Evolutionary conservation across 2,113 vertebrate genomes (phyloP), one percentile per base, ranked within the genome.

Genomic region (Clarias gariepinus): DNA sequence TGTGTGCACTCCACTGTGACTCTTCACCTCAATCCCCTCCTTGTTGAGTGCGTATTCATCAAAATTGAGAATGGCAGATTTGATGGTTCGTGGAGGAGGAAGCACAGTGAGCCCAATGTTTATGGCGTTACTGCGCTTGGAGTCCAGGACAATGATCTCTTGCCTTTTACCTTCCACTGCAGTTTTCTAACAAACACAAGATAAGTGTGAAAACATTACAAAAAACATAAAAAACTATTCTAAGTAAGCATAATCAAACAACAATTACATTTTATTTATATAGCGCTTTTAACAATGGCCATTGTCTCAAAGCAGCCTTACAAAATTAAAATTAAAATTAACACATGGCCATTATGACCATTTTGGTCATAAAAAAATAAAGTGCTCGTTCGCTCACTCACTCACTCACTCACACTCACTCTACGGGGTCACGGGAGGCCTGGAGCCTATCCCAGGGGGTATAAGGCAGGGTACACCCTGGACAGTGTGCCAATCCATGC

Each of bases 1-100:
- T 83, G 19, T 11, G 21, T 68, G 60, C 12, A 30, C 8, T 1
- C 0, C 23, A 73, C 28, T 80, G 3, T 61, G 11, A 41, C 19
- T 30, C 16, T 8, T 95, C 93, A 99, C 98, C 97, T 99, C 98
- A 53, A 99, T 99, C 91, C 98, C 98, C 95, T 99, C 98, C 93
- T 99, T 99, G 94, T 98, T 99, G 92, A 99, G 96, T 36, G 98
- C 98, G 64, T 99, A 99, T 92, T 99, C 98, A 0, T 99, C 98
- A 25, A 99, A 99, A 94, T 99, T 99, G 74, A 99, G 94, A 91
- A 99, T 99, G 91, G 98, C 98, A 4, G 96, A 97, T 93, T 99
- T 99, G 94, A 99, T 99, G 0, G 98, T 99, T 88, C 97, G 96
- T 3, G 98, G 97, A 12, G 97, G 98, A 9, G 98, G 98, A 73